Evolutionary conservation across 2,888 invertebrate genomes (phyloP), one percentile per base, ranked within the genome.

Genomic region (Artemia sinica): DNA sequence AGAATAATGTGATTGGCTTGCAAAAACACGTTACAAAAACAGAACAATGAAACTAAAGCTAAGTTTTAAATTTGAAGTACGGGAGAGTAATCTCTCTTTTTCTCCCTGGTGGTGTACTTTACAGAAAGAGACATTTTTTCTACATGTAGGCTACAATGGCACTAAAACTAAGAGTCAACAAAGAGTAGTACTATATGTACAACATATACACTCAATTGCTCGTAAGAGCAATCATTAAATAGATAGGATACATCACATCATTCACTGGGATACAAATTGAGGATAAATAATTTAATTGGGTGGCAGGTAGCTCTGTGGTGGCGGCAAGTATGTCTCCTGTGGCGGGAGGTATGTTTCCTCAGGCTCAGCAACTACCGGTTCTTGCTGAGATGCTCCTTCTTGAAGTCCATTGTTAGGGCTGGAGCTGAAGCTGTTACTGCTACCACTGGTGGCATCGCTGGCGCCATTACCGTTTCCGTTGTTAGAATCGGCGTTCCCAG

Each of bases 191-290:
- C 18, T 58, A 58, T 58, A 58, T 58, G 58, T 58, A 58, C 58
- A 58, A 58, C 58, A 58, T 58, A 58, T 58, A 58, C 58, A 58
- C 58, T 58, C 58, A 58, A 58, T 58, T 58, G 58, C 58, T 18
- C n/a, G 14, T 8, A 14, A 14, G 58, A 18, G 58, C 58, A 58
- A 58, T 58, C 18, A n/a, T 58, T 58, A 58, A 58, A 58, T 58
- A 58, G 58, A 58, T 58, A 58, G 58, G 58, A 58, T 14, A 58
- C 58, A 58, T 58, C 58, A 58, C 58, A 58, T 58, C 58, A 9
- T 58, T 58, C 58, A 58, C 18, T 18, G 58, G 58, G 58, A 14
- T 58, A 58, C 14, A 8, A 14, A 58, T 10, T 14, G 7, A 58
- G n/a, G 18, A 58, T 58, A 14, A 14, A 8, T 58, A 14, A 58